Percentiles rank a stretch among this genome's conserved stretches.
Evolutionary conservation across 2,797 vertebrate species (phyloP).

Genomic region (Amazonetta brasiliensis): DNA sequence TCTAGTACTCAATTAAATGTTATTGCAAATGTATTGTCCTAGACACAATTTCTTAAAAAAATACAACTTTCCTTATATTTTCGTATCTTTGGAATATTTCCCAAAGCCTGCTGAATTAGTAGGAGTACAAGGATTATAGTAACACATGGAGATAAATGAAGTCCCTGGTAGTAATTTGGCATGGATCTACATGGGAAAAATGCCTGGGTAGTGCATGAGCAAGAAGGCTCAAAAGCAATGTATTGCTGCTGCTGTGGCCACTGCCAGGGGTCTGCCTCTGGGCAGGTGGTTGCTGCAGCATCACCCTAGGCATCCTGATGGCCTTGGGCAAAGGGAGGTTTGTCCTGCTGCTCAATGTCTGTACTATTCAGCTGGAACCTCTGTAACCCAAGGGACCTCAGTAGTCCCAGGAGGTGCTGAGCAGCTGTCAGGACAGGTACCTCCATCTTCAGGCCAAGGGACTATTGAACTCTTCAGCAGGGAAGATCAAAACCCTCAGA

Average conservation of each 20-base stretch:
- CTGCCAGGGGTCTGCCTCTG: background rate
- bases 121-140: background rate
- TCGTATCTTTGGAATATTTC: background rate
- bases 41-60: background rate
- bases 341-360: background rate
- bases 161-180: background rate
- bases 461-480: background rate
- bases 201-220: background rate
- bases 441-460: background rate
- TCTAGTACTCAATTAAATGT: background rate
- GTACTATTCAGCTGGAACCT: background rate
- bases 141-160: background rate
- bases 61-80: background rate
- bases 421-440: background rate
- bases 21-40: background rate
- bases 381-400: background rate
- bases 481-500: background rate
- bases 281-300: background rate
- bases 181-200: background rate
- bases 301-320: accelerated
- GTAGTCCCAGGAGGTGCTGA: background rate
- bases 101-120: background rate
- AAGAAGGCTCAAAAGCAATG: background rate
- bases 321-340: background rate
- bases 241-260: background rate